Evolutionary conservation across 1,140 invertebrate species (phyloP).

Genomic region (Euwallacea similis): DNA sequence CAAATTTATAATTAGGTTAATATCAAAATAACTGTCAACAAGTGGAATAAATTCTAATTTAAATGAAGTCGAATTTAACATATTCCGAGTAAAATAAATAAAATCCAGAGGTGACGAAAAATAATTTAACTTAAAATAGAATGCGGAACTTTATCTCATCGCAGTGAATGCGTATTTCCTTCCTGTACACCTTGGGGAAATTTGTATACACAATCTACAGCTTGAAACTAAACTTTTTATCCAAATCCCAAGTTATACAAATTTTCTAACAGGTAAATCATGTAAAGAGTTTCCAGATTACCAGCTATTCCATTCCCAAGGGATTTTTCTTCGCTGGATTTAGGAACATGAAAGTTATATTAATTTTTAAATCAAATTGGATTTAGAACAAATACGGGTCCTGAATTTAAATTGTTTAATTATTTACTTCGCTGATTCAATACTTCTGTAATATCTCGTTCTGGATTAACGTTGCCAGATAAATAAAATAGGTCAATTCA

Average conservation of each 20-base stretch:
- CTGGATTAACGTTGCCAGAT: too few relatives aligned
- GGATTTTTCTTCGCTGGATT: slow-evolving; percentile 22
- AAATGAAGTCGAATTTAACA: slow-evolving; percentile 16
- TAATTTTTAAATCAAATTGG: slow-evolving; percentile 24
- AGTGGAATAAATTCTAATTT: neutral
- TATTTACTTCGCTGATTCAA: neutral
- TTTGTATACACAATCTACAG: slow-evolving; percentile 33
- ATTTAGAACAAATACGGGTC: slow-evolving; percentile 11
- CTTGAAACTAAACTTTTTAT: slow-evolving; percentile 36
- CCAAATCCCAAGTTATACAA: slow-evolving; percentile 35
- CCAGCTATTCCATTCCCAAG: slow-evolving; percentile 12
- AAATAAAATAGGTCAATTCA: too few relatives aligned
- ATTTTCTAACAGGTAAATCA: slow-evolving; percentile 34
- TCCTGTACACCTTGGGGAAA: slow-evolving; percentile 33
- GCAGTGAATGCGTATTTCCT: slow-evolving; percentile 32
- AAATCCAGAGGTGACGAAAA: slow-evolving; percentile 10
- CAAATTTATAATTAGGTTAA: too few relatives aligned
- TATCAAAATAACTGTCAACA: too few relatives aligned
- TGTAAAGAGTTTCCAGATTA: slow-evolving; percentile 34
- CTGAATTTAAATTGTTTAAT: slow-evolving; percentile 3
- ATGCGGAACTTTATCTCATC: slow-evolving; percentile 27
- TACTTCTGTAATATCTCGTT: too few relatives aligned
- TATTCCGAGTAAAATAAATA: slow-evolving; percentile 20
- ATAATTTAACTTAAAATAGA: slow-evolving; percentile 33
- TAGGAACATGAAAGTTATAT: slow-evolving; percentile 19